Percentiles rank a stretch among this genome's conserved stretches.
Conservation (phyloP, 2,888 invertebrate genomes). For the Drosophila mimica region DNA sequence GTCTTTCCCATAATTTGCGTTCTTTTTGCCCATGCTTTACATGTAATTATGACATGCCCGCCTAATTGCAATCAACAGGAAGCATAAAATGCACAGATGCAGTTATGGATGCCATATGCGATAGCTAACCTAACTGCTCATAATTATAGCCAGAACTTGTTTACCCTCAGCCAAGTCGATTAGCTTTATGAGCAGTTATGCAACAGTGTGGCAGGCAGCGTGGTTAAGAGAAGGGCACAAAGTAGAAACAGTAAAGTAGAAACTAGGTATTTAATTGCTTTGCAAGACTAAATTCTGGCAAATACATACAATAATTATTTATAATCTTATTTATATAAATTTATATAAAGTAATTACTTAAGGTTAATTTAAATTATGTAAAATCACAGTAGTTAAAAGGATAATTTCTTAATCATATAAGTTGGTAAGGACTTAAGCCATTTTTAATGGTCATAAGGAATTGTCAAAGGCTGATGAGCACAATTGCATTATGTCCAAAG, state of each 20-base stretch:
- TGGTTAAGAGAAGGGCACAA: background rate
- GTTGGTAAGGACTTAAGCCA: background rate
- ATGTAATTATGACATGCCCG: conserved; percentile 65
- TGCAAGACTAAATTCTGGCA: background rate
- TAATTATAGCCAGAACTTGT: conserved; percentile 47
- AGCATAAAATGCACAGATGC: conserved; percentile 49
- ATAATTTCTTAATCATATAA: background rate
- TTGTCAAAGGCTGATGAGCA: background rate
- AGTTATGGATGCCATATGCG: conserved; percentile 36
- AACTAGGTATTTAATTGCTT: background rate
- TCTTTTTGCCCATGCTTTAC: conserved; percentile 52
- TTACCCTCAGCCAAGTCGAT: conserved; percentile 19
- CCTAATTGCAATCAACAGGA: conserved; percentile 69
- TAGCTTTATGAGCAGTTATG: background rate
- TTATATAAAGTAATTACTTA: background rate
- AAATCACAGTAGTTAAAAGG: background rate
- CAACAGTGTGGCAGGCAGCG: background rate
- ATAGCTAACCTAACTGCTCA: conserved; percentile 37
- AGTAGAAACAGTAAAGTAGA: background rate
- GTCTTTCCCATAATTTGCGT: conserved; percentile 36
- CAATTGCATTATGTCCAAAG: background rate
- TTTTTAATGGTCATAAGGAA: background rate
- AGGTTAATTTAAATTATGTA: background rate
- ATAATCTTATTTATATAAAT: background rate
- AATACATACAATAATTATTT: background rate